Evolutionary conservation across 2,113 vertebrate genomes (phyloP).

Genomic region (Rhabdomys dilectus): DNA sequence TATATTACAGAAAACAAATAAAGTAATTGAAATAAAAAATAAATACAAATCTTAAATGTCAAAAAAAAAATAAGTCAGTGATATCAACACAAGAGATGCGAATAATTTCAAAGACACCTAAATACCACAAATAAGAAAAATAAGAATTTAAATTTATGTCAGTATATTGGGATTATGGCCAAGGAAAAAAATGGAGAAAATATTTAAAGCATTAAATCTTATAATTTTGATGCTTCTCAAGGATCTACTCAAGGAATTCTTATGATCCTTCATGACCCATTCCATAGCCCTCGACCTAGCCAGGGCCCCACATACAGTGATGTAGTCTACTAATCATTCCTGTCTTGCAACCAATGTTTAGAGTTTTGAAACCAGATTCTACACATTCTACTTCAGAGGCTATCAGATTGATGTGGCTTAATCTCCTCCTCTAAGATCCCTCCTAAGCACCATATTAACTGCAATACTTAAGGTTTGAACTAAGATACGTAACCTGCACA

Average conservation of each 20-base stretch:
- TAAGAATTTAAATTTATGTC: background rate
- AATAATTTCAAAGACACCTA: background rate
- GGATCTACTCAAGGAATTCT: background rate
- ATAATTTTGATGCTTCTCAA: background rate
- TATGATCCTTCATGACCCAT: background rate
- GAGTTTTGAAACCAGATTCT: background rate
- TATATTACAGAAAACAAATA: background rate
- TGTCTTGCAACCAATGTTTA: background rate
- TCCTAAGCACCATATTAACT: background rate
- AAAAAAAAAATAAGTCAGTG: background rate
- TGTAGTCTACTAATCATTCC: background rate
- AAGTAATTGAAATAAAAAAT: background rate
- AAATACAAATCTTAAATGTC: slow-evolving; percentile 6
- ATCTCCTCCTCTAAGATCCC: background rate
- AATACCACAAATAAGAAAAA: background rate
- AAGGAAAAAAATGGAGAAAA: background rate
- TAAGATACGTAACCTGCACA: background rate
- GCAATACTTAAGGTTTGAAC: background rate
- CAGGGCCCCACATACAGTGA: background rate
- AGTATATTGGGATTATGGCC: background rate
- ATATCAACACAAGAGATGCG: background rate
- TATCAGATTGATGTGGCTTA: background rate
- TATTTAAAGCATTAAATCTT: background rate
- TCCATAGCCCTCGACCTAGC: background rate
- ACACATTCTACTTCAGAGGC: background rate